Conservation (phyloP, 2,888 invertebrate species). For the Melolontha melolontha region DNA sequence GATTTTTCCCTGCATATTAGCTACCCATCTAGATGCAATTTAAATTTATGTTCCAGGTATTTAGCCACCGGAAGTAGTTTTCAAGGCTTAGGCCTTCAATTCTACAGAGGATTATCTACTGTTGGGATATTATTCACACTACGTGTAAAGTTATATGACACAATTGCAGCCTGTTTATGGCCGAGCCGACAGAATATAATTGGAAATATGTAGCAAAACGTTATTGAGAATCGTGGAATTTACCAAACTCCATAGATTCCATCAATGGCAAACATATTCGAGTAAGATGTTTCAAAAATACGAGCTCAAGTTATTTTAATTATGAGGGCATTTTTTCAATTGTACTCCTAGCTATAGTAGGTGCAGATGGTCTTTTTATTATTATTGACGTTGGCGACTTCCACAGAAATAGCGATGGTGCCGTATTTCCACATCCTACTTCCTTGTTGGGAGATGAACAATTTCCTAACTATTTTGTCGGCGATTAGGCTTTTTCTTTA, state of each 20-base stretch:
- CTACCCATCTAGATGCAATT: too few species aligned
- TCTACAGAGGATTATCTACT: constrained; percentile 25
- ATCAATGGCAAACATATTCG: constrained; percentile 45
- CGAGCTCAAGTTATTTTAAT: constrained; percentile 43
- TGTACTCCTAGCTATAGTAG: constrained; percentile 20
- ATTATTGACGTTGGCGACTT: constrained; percentile 22
- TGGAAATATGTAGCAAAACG: constrained; percentile 39
- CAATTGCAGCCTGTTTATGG: constrained; percentile 45
- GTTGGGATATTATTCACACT: constrained; percentile 4
- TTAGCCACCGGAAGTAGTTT: constrained; percentile 27
- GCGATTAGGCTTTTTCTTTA: constrained; percentile 38
- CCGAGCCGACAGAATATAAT: constrained; percentile 41
- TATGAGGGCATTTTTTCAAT: constrained; percentile 33
- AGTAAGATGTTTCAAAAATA: constrained; percentile 41
- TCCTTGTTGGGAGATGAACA: constrained; percentile 3
- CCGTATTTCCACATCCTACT: constrained; percentile 22
- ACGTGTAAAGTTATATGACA: constrained; percentile 30
- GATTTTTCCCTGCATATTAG: too few species aligned
- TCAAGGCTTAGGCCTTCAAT: neutral
- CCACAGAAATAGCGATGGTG: constrained; percentile 39
- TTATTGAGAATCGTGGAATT: constrained; percentile 29
- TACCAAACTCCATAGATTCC: constrained; percentile 42
- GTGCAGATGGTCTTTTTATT: constrained; percentile 32
- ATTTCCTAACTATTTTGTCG: constrained; percentile 37
- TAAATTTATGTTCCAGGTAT: constrained; percentile 33